Evolutionary conservation across 2,113 vertebrate genomes (phyloP), one percentile per base, ranked within the genome.

Genomic region (Prunella fulvescens): DNA sequence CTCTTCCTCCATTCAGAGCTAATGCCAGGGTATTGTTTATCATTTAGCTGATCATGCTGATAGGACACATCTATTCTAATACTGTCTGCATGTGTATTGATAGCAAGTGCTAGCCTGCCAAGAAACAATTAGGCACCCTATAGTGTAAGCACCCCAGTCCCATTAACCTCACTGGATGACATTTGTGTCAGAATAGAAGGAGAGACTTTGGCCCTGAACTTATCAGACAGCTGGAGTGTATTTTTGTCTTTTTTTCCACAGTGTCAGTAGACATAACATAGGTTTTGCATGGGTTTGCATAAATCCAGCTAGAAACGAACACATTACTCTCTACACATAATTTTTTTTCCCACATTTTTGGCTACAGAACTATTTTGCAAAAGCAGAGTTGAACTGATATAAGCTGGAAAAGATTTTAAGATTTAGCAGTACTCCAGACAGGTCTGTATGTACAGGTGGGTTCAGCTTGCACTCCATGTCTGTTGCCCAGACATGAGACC

Each of bases 251-350:
- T 82, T 58, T 87, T 92, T 81, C 72, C 92, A 24, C 44, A 25
- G 12, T 69, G 70, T 90, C 87, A 74, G 73, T 87, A 97, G 92
- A 95, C 91, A 92, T 88, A 96, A 95, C 86, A 90, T 69, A 79
- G 39, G 73, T 88, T 73, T 77, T 86, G 53, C 60, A 47, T n/a
- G 53, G n/a, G 17, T 70, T 96, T 28, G 11, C n/a, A 62, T 66
- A 95, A 96, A 93, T 71, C 70, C 84, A 70, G 29, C 33, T 69
- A 92, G 73, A 77, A 92, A 71, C 10, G 19, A 87, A 28, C 33
- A 45, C 31, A 50, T 74, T 86, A 28, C 18, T 72, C 39, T 45
- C 62, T 60, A 44, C 40, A 45, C 12, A 40, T 57, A 11, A 14
- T 42, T 73, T 77, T 70, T 86, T 67, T n/a, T n/a, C 17, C 20